A percentile compares a stretch with the other conserved stretches of the same genome.
These are phyloP conservation scores for Aplochiton taeniatus DNA, from an alignment of 2,797 vertebrate genomes.

Conservation along the genomic window DNA sequence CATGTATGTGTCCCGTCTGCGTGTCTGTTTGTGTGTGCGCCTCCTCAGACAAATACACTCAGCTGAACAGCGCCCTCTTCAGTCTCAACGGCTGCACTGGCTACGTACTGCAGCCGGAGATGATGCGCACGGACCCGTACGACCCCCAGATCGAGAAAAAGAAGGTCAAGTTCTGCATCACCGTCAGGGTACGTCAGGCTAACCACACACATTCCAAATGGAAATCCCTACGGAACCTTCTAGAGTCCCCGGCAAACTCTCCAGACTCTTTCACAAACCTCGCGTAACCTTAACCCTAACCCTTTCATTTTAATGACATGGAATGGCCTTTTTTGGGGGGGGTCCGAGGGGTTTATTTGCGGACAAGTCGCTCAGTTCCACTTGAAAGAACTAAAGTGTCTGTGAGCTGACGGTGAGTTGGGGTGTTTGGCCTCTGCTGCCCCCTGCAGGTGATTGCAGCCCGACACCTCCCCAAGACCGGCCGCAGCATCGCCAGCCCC, in stretches of 20 bases:
- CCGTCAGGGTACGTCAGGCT: slow-evolving; percentile 77
- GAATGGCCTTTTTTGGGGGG: too few relatives aligned
- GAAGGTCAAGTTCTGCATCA: slow-evolving; percentile 79
- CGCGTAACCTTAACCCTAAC: too few relatives aligned
- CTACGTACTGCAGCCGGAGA: slow-evolving; percentile 91
- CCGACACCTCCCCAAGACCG: slow-evolving; percentile 90
- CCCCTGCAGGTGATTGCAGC: slow-evolving; percentile 87
- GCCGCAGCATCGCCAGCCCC: slow-evolving; percentile 91
- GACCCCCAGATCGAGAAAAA: slow-evolving; percentile 81
- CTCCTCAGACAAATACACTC: slow-evolving; percentile 88
- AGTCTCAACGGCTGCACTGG: slow-evolving; percentile 87
- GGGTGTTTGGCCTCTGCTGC: slow-evolving; percentile 4
- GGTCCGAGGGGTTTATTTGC: too few relatives aligned
- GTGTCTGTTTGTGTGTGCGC: slow-evolving; percentile 1
- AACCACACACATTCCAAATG: too few relatives aligned
- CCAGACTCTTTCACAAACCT: too few relatives aligned
- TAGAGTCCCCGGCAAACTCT: too few relatives aligned
- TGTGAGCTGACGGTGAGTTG: background rate
- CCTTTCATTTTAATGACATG: too few relatives aligned
- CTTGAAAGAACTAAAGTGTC: background rate
- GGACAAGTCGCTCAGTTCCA: background rate
- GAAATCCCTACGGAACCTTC: too few relatives aligned
- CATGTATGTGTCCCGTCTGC: too few relatives aligned
- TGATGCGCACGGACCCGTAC: slow-evolving; percentile 84
- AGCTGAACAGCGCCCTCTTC: slow-evolving; percentile 92